Evolutionary conservation across 2,797 vertebrate genomes (phyloP), one percentile per base, ranked within the genome.

Genomic region (Morus bassanus): DNA sequence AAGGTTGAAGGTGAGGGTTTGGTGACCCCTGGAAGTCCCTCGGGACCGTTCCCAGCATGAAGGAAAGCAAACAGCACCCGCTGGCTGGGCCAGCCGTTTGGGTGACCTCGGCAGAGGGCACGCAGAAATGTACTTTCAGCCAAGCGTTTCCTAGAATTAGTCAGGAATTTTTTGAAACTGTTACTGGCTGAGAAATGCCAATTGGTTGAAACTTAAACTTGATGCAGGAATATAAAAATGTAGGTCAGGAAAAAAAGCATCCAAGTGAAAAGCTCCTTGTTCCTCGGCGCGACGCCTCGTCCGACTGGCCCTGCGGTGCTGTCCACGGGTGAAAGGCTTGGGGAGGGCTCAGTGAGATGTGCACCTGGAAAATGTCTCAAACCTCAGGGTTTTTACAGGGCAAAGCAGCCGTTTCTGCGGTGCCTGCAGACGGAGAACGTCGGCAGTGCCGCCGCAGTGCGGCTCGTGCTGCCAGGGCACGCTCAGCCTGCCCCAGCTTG

Each of bases 231-330:
- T 51, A 84, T 18, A 50, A 73, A 95, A 96, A 95, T 77, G 91
- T 95, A 93, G 94, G 93, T 92, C 96, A 91, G 69, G 83, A 27
- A 84, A 83, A 91, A 90, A 85, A 89, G 37, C 25, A 23, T 11
- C 59, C 10, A 6, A 95, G 86, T 93, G 91, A 96, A 96, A 96
- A 96, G 93, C 94, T 90, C 79, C 95, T 92, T 93, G 93, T 95
- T 94, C 75, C 39, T n/a, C 61, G 0, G 50, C 4, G 6, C 25
- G 10, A 23, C 24, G 8, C 86, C 63, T 59, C 37, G 5, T 9
- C 84, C 41, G 2, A 24, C 30, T 8, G 1, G 45, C 80, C 51
- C 43, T 5, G 46, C 6, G 7, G 78, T 43, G 85, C 91, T 19
- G 19, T 28, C 78, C 64, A 17, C 0, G 9, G 63, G 60, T 2